These are phyloP conservation scores for Sardina pilchardus DNA, from an alignment of 2,113 vertebrate species.

Conservation along the genomic window DNA sequence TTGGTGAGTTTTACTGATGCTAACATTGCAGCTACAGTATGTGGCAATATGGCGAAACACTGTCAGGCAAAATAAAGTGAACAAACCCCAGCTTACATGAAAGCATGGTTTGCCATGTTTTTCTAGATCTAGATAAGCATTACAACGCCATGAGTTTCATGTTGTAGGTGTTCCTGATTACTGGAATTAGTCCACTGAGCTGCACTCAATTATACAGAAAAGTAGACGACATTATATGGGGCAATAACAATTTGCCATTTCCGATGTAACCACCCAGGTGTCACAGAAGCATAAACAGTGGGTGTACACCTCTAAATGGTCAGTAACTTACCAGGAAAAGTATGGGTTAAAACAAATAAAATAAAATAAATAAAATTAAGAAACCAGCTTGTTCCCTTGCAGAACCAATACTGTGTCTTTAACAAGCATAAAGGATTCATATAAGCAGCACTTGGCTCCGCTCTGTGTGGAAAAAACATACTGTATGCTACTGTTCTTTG, in stretches of 20 bases:
- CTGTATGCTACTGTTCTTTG: neutral
- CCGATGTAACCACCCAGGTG: neutral
- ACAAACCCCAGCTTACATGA: neutral
- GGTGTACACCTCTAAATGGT: neutral
- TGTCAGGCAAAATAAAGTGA: neutral
- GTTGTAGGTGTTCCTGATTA: no score
- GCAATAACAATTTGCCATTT: neutral
- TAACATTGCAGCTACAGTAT: neutral
- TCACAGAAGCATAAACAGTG: neutral
- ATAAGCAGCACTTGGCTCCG: neutral
- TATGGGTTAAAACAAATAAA: no score
- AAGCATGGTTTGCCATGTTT: neutral
- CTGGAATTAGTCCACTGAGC: neutral
- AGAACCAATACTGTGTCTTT: neutral
- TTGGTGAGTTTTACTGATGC: neutral
- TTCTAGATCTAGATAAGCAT: neutral
- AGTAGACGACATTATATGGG: neutral
- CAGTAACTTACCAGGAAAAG: neutral
- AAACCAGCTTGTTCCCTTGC: neutral
- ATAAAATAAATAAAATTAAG: neutral
- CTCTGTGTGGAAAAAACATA: constrained; percentile 5
- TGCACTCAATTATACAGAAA: neutral
- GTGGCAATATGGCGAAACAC: neutral
- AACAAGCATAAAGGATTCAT: neutral
- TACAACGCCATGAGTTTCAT: neutral